Conservation (phyloP, 2,113 vertebrate genomes). For the Pomatostomus ruficeps region DNA sequence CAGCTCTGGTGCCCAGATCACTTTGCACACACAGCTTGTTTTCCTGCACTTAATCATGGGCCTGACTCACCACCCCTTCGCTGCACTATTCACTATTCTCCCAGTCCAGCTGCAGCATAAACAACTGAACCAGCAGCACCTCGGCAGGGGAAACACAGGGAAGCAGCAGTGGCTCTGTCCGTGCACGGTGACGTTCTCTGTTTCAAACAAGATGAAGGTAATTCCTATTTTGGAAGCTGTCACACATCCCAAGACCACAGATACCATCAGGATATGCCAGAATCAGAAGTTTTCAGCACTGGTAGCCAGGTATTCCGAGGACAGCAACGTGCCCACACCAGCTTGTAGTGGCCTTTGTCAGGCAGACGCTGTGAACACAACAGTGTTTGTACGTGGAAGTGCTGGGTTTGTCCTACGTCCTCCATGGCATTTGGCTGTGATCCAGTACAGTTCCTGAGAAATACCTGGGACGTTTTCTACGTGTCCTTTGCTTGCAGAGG, state of each 20-base stretch:
- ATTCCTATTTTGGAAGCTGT: background rate
- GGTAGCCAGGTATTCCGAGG: background rate
- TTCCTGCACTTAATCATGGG: slow-evolving; percentile 22
- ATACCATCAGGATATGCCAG: background rate
- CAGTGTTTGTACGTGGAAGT: background rate
- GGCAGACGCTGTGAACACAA: background rate
- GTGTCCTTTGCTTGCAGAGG: background rate
- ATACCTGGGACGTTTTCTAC: background rate
- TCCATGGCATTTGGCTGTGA: background rate
- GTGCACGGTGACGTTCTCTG: background rate
- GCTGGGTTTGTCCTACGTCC: background rate
- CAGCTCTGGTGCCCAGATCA: background rate
- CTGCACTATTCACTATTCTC: background rate
- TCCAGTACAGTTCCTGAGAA: background rate
- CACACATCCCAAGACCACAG: background rate
- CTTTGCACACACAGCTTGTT: slow-evolving; percentile 5
- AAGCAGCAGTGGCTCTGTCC: background rate
- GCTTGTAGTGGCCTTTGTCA: background rate
- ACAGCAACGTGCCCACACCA: background rate
- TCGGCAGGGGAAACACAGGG: background rate
- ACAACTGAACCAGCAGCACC: background rate
- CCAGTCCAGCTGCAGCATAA: background rate
- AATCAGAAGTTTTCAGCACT: background rate
- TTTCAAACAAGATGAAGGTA: background rate
- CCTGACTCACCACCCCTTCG: background rate